Conservation (phyloP, 2,888 invertebrate genomes). For the Agrotis ipsilon region DNA sequence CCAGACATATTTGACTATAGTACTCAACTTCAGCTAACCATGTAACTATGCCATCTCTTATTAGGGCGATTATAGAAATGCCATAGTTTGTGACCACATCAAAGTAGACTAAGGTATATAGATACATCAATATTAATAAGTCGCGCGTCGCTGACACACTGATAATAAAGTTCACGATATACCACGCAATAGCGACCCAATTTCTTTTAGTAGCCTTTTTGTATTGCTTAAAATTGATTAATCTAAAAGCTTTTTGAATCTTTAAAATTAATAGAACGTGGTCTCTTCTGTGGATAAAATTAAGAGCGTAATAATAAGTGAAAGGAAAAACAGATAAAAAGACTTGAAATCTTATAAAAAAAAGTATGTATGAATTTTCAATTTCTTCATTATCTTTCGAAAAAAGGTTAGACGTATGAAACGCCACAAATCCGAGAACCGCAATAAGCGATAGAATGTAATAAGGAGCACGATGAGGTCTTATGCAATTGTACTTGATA, state of each 20-base stretch:
- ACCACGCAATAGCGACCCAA: constrained; percentile 1
- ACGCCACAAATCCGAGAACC: background rate
- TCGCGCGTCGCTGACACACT: background rate
- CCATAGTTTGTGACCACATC: constrained; percentile 28
- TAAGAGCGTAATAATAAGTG: constrained; percentile 11
- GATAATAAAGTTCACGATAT: background rate
- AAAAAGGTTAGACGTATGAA: accelerated
- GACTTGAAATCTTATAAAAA: background rate
- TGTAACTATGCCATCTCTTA: constrained; percentile 33
- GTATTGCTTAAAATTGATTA: constrained; percentile 19
- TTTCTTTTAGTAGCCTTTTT: constrained; percentile 19
- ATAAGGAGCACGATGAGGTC: constrained; percentile 35
- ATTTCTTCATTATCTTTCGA: accelerated
- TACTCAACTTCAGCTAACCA: constrained; percentile 40
- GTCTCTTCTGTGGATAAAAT: constrained; percentile 24
- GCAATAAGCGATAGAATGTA: constrained; percentile 23
- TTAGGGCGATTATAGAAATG: constrained; percentile 10
- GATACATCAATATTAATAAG: background rate
- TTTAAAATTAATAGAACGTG: constrained; percentile 26
- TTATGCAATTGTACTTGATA: constrained; percentile 37
- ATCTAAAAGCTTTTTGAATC: constrained; percentile 39
- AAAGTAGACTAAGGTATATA: constrained; percentile 32
- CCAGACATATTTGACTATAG: background rate
- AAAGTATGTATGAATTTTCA: accelerated
- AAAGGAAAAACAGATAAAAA: background rate